Base-by-base conservation (phyloP, 1,140 invertebrate genomes). In the Ips typographus region DNA sequence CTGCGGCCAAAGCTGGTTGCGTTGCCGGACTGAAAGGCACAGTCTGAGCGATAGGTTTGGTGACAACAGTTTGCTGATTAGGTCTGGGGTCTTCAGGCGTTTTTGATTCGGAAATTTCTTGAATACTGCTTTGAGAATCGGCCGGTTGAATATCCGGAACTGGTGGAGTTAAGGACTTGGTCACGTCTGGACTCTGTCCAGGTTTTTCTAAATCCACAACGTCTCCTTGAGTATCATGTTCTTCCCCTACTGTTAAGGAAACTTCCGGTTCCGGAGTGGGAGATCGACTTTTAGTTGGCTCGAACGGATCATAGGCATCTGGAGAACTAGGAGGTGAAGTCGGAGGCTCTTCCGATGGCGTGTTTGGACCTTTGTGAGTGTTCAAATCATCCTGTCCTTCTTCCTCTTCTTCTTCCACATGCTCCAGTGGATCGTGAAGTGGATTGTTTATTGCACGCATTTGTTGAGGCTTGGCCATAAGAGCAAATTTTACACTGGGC, bases 301-400 rank as follows among this genome's bases (percentile, higher is more conserved):
- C 92, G 77, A 93, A 94, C 1, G 93, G 93, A 87, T 94, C 92
- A 78, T 94, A 94, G 2, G 87, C 91, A 77, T 92, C 91, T 2
- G 87, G 88, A 2, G 88, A 88, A 5, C 85, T 86, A 0, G 86
- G 85, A 0, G 87, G 85, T 2, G 85, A 86, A 36, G 82, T 83
- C 0, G 86, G 87, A 0, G 86, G 87, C 72, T 87, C 87, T 72
- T 87, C 87, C 0, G 86, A 86, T 2, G 86, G 87, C 5, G 88
- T 89, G 70, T 88, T 88, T 0, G 87, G 88, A 2, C 87, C 87
- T 72, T 75, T 80, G 68, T 78, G 77, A 37, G 67, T 51, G 43
- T 57, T 73, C 40, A 74, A 68, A 56, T 82, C 82, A 40, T 82
- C 71, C 53, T 84, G 83, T 40, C 82, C 82, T 71, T 84, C 81